Percentiles rank a stretch among this genome's conserved stretches.
phyloP scores from a whole-genome alignment of 2,797 vertebrate genomes.

The Heteromormyrus szaboi region DNA sequence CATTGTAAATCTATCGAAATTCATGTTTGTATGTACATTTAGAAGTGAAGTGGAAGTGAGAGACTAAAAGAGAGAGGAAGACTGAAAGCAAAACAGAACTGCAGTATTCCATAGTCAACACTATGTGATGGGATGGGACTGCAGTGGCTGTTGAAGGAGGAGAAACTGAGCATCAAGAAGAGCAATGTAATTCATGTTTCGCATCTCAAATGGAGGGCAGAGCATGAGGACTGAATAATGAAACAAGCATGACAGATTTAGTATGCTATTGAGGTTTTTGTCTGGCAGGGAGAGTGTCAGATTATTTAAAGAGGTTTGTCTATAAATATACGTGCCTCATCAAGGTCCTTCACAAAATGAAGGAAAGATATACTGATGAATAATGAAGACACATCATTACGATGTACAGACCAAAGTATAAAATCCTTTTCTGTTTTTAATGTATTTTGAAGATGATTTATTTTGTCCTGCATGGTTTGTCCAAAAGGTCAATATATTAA shows the following conservation, averaged over 20 bases:
- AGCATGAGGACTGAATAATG: conserved; percentile 89
- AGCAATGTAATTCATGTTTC: conserved; percentile 75
- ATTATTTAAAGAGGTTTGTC: conserved; percentile 99
- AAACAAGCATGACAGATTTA: conserved; percentile 86
- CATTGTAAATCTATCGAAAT: not conserved
- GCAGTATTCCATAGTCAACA: not conserved
- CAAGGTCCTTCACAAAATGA: conserved; percentile 83
- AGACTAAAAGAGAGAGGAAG: not conserved
- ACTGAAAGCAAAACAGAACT: not conserved
- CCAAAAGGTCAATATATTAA: conserved; percentile 79
- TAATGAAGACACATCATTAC: conserved; percentile 85
- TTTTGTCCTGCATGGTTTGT: conserved; percentile 70
- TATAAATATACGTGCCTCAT: conserved; percentile 99
- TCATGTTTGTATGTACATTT: not conserved
- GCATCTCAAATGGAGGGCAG: conserved; percentile 82
- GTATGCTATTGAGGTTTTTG: conserved; percentile 87
- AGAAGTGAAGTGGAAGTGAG: not conserved
- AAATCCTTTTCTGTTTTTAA: conserved; percentile 64
- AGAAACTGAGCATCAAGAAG: conserved; percentile 32
- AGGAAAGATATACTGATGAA: conserved; percentile 86
- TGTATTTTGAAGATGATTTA: conserved; percentile 68
- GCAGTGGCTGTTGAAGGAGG: not conserved
- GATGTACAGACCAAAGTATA: conserved; percentile 73
- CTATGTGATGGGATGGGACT: not conserved
- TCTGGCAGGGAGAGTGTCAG: conserved; percentile 86